Percentiles rank a stretch among this genome's conserved stretches.
Conservation (phyloP, 2,888 invertebrate genomes). For the Tanypteryx hageni region DNA sequence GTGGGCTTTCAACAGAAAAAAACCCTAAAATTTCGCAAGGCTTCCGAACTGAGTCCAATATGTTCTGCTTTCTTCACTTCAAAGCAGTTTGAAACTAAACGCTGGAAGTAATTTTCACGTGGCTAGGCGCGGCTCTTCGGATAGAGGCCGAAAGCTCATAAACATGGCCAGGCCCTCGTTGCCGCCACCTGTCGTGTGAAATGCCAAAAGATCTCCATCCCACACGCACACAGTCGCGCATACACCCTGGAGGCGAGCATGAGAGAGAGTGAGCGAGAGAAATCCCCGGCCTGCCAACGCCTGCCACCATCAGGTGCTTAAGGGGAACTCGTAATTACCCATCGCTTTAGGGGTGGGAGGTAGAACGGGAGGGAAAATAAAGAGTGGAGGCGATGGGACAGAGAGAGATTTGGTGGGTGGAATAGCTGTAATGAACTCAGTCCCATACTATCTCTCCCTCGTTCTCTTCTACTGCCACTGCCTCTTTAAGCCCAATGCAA, state of each 20-base stretch:
- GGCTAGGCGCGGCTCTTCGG: conserved; percentile 17
- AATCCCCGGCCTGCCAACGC: conserved; percentile 52
- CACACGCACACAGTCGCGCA: conserved; percentile 4
- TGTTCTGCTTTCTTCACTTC: background rate
- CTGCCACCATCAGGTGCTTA: conserved; percentile 62
- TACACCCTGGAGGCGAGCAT: background rate
- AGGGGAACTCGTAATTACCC: conserved; percentile 53
- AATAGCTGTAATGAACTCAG: conserved; percentile 45
- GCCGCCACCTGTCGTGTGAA: conserved; percentile 62
- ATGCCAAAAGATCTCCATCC: conserved; percentile 30
- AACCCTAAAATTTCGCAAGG: background rate
- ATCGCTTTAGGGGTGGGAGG: conserved; percentile 10
- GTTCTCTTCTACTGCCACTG: background rate
- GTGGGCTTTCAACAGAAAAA: background rate
- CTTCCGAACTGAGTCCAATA: background rate
- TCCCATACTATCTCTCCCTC: conserved; percentile 22
- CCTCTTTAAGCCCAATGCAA: conserved; percentile 6
- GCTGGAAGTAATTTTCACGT: conserved; percentile 11
- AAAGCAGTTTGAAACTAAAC: background rate
- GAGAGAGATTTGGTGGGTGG: background rate
- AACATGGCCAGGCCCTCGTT: conserved; percentile 32
- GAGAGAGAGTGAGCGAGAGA: background rate
- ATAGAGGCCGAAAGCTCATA: background rate
- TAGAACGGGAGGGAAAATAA: background rate
- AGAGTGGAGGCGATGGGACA: background rate